Evolutionary conservation across 2,113 vertebrate species (phyloP).

Genomic region (Tragulus kanchil): DNA sequence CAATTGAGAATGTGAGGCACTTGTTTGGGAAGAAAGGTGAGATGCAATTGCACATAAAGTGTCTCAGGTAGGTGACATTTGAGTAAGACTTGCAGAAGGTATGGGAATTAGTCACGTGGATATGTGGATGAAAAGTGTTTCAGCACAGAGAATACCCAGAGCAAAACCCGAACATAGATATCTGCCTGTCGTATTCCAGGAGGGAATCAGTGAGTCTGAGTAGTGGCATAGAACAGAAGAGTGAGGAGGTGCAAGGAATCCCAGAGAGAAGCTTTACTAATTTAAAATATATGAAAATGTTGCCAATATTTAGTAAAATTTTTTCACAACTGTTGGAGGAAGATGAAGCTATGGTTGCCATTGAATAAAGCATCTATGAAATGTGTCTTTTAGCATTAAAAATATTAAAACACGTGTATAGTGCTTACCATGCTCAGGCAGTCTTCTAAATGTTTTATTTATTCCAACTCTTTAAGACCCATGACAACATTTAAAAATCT

Average conservation of each 20-base stretch:
- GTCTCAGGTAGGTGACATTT: not conserved
- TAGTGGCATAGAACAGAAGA: not conserved
- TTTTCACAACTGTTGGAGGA: constrained; percentile 9
- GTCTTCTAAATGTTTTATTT: not conserved
- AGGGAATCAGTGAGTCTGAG: not conserved
- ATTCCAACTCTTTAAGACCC: not conserved
- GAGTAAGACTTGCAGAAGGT: not conserved
- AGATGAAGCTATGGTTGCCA: constrained; percentile 11
- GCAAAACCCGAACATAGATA: not conserved
- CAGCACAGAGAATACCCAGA: not conserved
- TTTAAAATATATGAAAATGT: constrained; percentile 75
- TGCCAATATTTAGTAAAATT: constrained; percentile 47
- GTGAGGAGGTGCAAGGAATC: not conserved
- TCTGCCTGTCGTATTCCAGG: not conserved
- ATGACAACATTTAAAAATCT: not conserved
- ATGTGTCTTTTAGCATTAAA: constrained; percentile 18
- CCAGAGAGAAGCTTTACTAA: constrained; percentile 27
- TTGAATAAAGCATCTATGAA: constrained; percentile 57
- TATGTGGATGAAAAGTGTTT: not conserved
- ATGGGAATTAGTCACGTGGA: not conserved
- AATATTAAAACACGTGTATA: not conserved
- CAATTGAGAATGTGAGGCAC: not conserved
- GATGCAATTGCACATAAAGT: not conserved
- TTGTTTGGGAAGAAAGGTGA: not conserved
- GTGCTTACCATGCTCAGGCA: not conserved